Evolutionary conservation across 2,888 invertebrate genomes (phyloP).

Genomic region (Mythimna lalbum): DNA sequence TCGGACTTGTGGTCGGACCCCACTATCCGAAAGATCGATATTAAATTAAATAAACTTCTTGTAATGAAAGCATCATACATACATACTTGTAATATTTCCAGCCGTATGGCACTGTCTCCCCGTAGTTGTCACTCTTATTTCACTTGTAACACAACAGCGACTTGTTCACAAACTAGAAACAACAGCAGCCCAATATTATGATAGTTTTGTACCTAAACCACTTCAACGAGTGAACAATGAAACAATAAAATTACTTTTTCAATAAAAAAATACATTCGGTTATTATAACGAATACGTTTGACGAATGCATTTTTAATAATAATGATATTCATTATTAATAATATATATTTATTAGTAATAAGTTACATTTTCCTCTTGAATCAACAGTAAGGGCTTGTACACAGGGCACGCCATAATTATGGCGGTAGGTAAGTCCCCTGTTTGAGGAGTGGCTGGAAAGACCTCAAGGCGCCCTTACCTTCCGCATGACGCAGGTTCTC

Average conservation of each 20-base stretch:
- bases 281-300: neutral
- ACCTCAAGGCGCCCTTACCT: too few species aligned
- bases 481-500: too few species aligned
- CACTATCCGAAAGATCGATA: too few species aligned
- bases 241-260: neutral
- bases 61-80: neutral
- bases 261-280: neutral
- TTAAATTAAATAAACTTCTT: neutral
- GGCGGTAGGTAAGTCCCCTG: too few species aligned
- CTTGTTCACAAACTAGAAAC: neutral
- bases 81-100: neutral
- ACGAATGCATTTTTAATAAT: neutral
- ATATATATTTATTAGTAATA: neutral
- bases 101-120: too few species aligned
- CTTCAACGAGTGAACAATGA: neutral
- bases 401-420: neutral
- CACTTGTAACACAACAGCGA: neutral
- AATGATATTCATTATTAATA: neutral
- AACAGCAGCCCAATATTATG: neutral
- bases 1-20: too few species aligned
- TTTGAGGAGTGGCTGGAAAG: too few species aligned
- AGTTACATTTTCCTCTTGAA: constrained; percentile 10
- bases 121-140: neutral
- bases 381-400: neutral
- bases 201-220: neutral